Base-by-base conservation (phyloP, 1,140 invertebrate genomes). In the Grapholita molesta region DNA sequence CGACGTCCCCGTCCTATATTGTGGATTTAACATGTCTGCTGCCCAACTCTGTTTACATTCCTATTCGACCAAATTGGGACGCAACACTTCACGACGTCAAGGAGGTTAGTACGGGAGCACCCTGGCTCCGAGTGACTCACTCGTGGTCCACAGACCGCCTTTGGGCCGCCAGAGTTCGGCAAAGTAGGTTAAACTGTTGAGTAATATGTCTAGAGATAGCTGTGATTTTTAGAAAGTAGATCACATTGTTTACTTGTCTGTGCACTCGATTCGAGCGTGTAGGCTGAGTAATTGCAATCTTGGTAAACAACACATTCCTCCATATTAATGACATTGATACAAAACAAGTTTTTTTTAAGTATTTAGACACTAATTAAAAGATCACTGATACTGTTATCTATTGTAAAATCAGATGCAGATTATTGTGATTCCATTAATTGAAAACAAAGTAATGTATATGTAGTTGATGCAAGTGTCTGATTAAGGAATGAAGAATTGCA, bases 81-180 rank as follows among this genome's bases (percentile, higher is more conserved):
- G 93, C 94, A 25, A 96, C 95, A 32, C 93, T 98, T 38, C 93
- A 94, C 18, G 96, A 97, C 92, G 95, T 98, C 53, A 98, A 98
- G 92, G 96, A 96, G 93, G 96, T 97, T 92, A 93, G 84, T 83
- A 72, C 64, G 73, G 75, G 67, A 70, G 61, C 69, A 74, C 71
- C 77, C 78, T 78, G 65, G 68, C 42, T 69, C 68, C 42, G 73
- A 70, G 74, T 88, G 86, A 88, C 69, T 86, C 85, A 89, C 70
- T 64, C 71, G 48, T 71, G 74, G 42, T 48, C 42, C 42, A 48
- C 18, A 48, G 18, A 48, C 42, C 42, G 42, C 42, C 6, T 76
- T 84, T 82, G 79, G 64, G 70, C 74, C 2, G 9, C 74, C 70
- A 64, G 68, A 70, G 69, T 79, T 75, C 70, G 71, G 71, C 75